Evolutionary conservation across 2,113 vertebrate species (phyloP), one percentile per base, ranked within the genome.

Genomic region (Pholis gunnellus): DNA sequence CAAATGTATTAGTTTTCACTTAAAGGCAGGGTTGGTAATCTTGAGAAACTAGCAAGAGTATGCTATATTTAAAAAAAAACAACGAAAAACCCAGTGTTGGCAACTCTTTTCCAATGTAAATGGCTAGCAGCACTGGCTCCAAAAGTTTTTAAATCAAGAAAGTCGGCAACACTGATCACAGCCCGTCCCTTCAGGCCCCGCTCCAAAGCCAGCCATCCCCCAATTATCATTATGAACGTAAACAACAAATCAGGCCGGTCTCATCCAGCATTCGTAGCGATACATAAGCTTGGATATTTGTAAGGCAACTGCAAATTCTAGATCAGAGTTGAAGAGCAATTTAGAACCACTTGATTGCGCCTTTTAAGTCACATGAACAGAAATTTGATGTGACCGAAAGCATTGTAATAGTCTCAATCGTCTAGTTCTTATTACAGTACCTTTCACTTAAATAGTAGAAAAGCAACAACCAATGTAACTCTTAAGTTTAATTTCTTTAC

Each of bases 401-500:
- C 9, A 34, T 34, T 54, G 0, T 40, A 40, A 56, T 27, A 22
- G 6, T 14, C 56, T 52, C 18, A 18, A 60, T 63, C 6, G 11
- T 36, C 14, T 34, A 36, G 25, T 42, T 42, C 5, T 54, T 68
- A 44, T 54, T 20, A 3, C 25, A 56, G 57, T 36, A 65, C 15
- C 20, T 36, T 71, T 14, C 27, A 44, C 36, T 40, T 50, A 40
- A 68, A 56, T 14, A 22, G 36, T 13, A 54, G 18, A 38, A 71
- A 48, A 71, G 0, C 10, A 72, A 14, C 29, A 1, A 20, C 7
- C 25, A 13, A 46, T 31, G 14, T 50, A 38, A 69, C 38, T 31
- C 52, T 68, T 52, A 65, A 29, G n/a, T 52, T 44, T 52, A 22
- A n/a, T 73, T 25, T 56, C n/a, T 77, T 75, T 40, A 42, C 52